These are phyloP conservation scores for Drosophila neonasuta DNA, from an alignment of 2,888 invertebrate species.

Conservation along the genomic window DNA sequence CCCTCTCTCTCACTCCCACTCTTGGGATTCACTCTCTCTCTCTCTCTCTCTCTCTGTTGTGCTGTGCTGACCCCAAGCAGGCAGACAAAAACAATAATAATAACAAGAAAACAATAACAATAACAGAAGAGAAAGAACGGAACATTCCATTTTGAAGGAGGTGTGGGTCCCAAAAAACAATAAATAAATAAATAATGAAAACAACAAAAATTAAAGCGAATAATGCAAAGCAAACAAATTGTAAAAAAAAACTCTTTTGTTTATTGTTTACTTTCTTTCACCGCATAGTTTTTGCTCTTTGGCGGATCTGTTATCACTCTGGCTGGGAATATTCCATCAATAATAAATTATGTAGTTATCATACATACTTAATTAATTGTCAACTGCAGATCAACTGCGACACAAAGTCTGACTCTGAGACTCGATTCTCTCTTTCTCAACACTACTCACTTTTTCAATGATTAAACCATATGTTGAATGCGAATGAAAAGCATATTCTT, in stretches of 20 bases:
- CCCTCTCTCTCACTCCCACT: conserved; percentile 6
- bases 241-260: conserved; percentile 42
- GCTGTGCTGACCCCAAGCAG: conserved; percentile 58
- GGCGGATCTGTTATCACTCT: conserved; percentile 42
- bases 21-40: conserved; percentile 8
- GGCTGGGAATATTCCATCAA: conserved; percentile 69
- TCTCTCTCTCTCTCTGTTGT: not conserved
- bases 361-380: conserved; percentile 51
- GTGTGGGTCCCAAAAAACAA: conserved; percentile 12
- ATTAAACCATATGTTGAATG: conserved; percentile 23
- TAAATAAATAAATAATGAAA: conserved; percentile 3
- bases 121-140: conserved; percentile 55
- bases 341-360: conserved; percentile 63
- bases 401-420: not conserved
- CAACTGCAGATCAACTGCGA: conserved; percentile 26
- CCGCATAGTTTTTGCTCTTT: conserved; percentile 35
- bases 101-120: conserved; percentile 41
- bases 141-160: conserved; percentile 70
- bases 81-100: conserved; percentile 42
- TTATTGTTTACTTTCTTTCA: conserved; percentile 62
- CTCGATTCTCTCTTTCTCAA: conserved; percentile 36
- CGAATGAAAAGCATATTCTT: conserved; percentile 33
- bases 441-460: conserved; percentile 60
- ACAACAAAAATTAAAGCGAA: conserved; percentile 31
- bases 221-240: conserved; percentile 20